Conservation (phyloP, 1,140 invertebrate genomes). For the Apis laboriosa region DNA sequence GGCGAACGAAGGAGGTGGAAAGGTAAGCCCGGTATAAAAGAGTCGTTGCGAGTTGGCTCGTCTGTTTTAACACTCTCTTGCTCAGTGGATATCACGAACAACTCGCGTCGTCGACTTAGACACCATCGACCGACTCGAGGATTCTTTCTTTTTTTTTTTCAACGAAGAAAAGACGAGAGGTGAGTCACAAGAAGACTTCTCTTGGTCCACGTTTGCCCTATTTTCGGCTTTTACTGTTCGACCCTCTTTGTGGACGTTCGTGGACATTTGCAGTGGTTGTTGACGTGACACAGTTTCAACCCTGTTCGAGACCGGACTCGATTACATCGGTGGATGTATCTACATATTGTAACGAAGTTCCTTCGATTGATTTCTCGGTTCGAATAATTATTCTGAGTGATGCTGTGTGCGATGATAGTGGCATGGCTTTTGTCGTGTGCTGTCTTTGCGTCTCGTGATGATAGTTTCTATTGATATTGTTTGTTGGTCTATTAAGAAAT, state of each 20-base stretch:
- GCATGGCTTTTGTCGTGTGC: not conserved
- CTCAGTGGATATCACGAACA: conserved; percentile 50
- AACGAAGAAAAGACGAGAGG: conserved; percentile 37
- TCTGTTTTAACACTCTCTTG: conserved; percentile 78
- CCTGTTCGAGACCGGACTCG: not conserved
- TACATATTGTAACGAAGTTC: not conserved
- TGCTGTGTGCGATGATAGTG: conserved; percentile 52
- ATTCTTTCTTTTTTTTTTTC: not conserved
- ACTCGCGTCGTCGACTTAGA: conserved; percentile 40
- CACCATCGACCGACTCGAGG: conserved; percentile 14
- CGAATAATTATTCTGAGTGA: conserved; percentile 33
- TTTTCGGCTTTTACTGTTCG: not conserved
- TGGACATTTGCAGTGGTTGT: conserved; percentile 1
- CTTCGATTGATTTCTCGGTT: not conserved
- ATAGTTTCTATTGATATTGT: not conserved
- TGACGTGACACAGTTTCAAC: conserved; percentile 31
- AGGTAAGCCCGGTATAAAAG: conserved; percentile 76
- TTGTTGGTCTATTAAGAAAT: no score
- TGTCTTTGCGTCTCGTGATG: not conserved
- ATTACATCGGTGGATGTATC: conserved; percentile 17
- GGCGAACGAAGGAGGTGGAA: conserved; percentile 73
- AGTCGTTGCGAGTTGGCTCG: conserved; percentile 68
- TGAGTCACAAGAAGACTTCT: conserved; percentile 45
- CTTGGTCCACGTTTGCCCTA: no score
- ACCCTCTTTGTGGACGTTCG: not conserved